Percentiles rank a stretch among this genome's conserved stretches.
phyloP scores from a whole-genome alignment of 2,113 vertebrate genomes.

The Nesospiza acunhae region DNA sequence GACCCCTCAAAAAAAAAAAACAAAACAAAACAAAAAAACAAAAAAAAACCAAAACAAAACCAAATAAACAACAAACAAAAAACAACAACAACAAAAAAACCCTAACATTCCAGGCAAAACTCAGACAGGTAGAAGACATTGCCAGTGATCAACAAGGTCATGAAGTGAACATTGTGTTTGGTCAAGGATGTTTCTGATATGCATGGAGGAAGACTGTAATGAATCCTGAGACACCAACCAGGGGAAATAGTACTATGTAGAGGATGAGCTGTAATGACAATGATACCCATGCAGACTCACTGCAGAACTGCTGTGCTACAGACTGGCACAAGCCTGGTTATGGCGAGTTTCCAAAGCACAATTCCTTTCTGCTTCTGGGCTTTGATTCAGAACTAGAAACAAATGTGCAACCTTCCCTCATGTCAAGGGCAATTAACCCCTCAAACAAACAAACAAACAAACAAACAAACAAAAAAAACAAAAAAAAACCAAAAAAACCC shows the following conservation, averaged over 20 bases:
- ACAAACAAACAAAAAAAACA: too few relatives aligned
- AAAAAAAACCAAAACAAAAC: too few relatives aligned
- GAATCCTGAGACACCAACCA: background rate
- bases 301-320: conserved; percentile 7
- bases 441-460: too few relatives aligned
- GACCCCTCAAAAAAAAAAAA: too few relatives aligned
- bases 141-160: background rate
- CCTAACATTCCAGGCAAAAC: background rate
- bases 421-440: conserved; percentile 21
- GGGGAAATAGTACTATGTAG: background rate
- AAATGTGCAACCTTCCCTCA: background rate
- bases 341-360: background rate
- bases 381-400: conserved; percentile 19
- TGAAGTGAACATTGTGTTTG: background rate
- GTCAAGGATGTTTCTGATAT: background rate
- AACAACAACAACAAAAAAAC: too few relatives aligned
- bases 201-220: background rate
- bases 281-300: background rate
- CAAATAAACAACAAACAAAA: too few relatives aligned
- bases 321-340: background rate
- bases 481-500: too few relatives aligned
- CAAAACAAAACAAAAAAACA: background rate
- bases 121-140: background rate
- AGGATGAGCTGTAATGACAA: background rate
- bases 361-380: conserved; percentile 24